A percentile compares a stretch with the other conserved stretches of the same genome.
Conservation (phyloP, 2,113 vertebrate genomes). For the Saccopteryx bilineata region DNA sequence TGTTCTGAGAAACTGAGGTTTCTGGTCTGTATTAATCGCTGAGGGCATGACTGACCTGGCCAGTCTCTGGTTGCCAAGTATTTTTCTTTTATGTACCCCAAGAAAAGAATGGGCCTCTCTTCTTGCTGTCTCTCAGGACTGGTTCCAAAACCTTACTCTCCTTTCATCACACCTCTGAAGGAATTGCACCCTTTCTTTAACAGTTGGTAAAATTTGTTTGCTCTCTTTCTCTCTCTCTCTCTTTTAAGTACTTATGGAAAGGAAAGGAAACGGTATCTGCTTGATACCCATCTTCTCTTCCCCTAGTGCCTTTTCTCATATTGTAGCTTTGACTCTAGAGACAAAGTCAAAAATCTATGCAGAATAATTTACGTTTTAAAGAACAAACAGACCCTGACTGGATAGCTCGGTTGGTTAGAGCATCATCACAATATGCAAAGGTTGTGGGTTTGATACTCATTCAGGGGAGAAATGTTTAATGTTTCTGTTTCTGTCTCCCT, state of each 20-base stretch:
- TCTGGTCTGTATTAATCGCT: neutral
- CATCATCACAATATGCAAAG: too few species aligned
- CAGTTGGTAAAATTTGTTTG: neutral
- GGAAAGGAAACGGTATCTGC: neutral
- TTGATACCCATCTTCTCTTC: neutral
- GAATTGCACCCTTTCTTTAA: neutral
- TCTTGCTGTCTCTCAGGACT: neutral
- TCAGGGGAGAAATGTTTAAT: too few species aligned
- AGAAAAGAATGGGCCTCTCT: neutral
- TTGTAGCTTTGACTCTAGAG: neutral
- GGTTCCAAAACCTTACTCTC: neutral
- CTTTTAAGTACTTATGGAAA: neutral
- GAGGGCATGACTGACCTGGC: neutral
- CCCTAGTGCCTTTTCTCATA: neutral
- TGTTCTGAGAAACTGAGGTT: neutral
- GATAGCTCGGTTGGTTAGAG: too few species aligned
- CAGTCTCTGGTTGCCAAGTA: neutral
- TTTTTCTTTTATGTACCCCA: neutral
- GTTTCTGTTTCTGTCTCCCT: too few species aligned
- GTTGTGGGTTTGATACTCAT: too few species aligned
- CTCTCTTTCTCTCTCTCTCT: neutral
- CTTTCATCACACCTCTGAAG: neutral
- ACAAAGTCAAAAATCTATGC: neutral
- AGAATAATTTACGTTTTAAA: constrained; percentile 19
- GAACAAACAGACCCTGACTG: neutral